Evolutionary conservation across 2,888 invertebrate genomes (phyloP), one percentile per base, ranked within the genome.

Genomic region (Brenthis ino): DNA sequence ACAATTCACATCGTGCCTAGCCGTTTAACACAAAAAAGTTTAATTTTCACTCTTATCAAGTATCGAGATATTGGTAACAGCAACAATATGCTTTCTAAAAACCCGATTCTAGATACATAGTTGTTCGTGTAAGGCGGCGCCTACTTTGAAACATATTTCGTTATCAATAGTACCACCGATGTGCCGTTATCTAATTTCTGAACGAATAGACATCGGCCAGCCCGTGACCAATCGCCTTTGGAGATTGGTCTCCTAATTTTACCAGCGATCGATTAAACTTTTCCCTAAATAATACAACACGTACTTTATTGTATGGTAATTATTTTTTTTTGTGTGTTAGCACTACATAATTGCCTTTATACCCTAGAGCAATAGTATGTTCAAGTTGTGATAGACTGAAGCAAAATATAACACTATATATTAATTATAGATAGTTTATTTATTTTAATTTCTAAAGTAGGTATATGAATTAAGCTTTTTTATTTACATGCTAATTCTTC

Each of bases 171-270:
- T 81, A 81, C 83, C 83, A 84, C 79, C 74, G 80, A 74, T 53
- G 82, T 82, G 73, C 89, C 89, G 89, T 88, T 89, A 89, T 79
- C 83, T 86, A 83, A 89, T 89, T 88, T 88, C 80, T 72, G 70
- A 72, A 73, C 73, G 68, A 72, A 72, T 70, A 63, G 67, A 61
- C 54, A 24, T n/a, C 60, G 20, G 58, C 48, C 57, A 48, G 57
- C 60, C 71, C 72, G 74, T 72, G 72, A 70, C 75, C 70, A 75
- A 76, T 74, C 64, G 64, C 47, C 61, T 67, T 68, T 69, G 72
- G 70, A 68, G 71, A 71, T 71, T 71, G 71, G 56, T 67, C 69
- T 68, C 16, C 53, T 51, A 67, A 37, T 61, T 68, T 65, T 68
- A 37, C 55, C 65, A 14, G 64, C 61, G 68, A 68, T 57, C 68